A percentile compares a stretch with the other conserved stretches of the same genome.
Conservation (phyloP, 2,797 vertebrate genomes). For the Liasis olivaceus region DNA sequence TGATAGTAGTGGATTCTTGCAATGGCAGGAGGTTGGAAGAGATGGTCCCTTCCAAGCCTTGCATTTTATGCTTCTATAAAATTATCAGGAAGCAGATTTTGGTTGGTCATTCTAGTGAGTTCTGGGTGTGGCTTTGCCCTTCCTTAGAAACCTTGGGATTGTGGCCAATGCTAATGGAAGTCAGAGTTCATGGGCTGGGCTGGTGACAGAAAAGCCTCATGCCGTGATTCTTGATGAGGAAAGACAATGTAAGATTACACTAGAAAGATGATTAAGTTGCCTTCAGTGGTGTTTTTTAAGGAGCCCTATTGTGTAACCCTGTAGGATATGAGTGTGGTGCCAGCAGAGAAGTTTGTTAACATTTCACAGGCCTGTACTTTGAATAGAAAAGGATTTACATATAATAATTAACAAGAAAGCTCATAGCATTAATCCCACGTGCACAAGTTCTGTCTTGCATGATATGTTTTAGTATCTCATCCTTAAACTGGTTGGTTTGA, state of each 20-base stretch:
- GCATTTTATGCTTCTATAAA: too few relatives aligned
- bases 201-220: not conserved
- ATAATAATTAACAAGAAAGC: not conserved
- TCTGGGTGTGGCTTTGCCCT: conserved; percentile 54
- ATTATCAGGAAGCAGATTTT: not conserved
- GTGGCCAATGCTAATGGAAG: conserved; percentile 44
- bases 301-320: not conserved
- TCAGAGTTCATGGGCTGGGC: conserved; percentile 24
- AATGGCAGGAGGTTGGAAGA: too few relatives aligned
- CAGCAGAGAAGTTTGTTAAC: not conserved
- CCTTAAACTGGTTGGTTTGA: not conserved
- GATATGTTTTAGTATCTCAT: not conserved
- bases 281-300: not conserved
- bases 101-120: not conserved
- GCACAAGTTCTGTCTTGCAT: not conserved
- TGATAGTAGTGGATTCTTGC: too few relatives aligned
- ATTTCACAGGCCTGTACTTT: too few relatives aligned
- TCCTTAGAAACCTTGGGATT: conserved; percentile 36
- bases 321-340: not conserved
- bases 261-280: not conserved
- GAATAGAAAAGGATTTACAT: not conserved
- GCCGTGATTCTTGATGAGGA: not conserved
- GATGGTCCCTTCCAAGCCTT: too few relatives aligned
- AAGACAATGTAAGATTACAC: not conserved
- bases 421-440: not conserved